A percentile compares a stretch with the other conserved stretches of the same genome.
Conservation (phyloP, 2,888 invertebrate genomes). For the Lymantria dispar region DNA sequence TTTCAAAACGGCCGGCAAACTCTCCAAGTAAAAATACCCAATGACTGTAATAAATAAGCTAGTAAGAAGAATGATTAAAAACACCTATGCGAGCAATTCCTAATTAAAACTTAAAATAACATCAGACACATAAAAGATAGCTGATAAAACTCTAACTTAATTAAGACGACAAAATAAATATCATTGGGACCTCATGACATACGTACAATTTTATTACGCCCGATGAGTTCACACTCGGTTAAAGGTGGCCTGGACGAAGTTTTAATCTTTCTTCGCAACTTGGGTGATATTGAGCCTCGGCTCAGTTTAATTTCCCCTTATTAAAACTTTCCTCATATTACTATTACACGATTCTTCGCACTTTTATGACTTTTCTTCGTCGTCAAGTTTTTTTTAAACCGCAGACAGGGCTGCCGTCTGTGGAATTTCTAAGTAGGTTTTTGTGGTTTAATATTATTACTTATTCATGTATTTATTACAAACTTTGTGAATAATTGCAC, state of each 20-base stretch:
- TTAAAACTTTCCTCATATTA: slow-evolving; percentile 72
- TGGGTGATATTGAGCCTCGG: slow-evolving; percentile 58
- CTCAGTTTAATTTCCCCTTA: slow-evolving; percentile 64
- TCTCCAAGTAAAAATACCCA: too few relatives aligned
- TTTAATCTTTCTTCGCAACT: slow-evolving; percentile 67
- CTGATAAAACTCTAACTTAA: slow-evolving; percentile 10
- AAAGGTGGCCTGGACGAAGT: slow-evolving; percentile 46
- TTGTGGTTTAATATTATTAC: background rate
- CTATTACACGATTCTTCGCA: slow-evolving; percentile 59
- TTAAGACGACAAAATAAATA: slow-evolving; percentile 24
- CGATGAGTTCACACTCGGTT: slow-evolving; percentile 56
- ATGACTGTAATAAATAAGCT: too few relatives aligned
- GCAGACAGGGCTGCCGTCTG: slow-evolving; percentile 1
- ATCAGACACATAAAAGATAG: background rate
- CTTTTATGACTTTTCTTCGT: slow-evolving; percentile 65
- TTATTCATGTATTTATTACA: slow-evolving; percentile 5
- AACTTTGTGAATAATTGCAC: background rate
- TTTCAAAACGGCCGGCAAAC: too few relatives aligned
- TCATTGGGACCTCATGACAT: slow-evolving; percentile 35
- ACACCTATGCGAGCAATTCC: too few relatives aligned
- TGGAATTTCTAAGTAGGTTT: slow-evolving; percentile 3
- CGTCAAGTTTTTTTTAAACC: slow-evolving; percentile 31
- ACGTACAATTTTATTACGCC: slow-evolving; percentile 42
- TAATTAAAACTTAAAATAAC: background rate
- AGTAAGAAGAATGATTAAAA: too few relatives aligned